These are phyloP conservation scores for Xerus inauris DNA, from an alignment of 2,113 vertebrate genomes.

Conservation along the genomic window DNA sequence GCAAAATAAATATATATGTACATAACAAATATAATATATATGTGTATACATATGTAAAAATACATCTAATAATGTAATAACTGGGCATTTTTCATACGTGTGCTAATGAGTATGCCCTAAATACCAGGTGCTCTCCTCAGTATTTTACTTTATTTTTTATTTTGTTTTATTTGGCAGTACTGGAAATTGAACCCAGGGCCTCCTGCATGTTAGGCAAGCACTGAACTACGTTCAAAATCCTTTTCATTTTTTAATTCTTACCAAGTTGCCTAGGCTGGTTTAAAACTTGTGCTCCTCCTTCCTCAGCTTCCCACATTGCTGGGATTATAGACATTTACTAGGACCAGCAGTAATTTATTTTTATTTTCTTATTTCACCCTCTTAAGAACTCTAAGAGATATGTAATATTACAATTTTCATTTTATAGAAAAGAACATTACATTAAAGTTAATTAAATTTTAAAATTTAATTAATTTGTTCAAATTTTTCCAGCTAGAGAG, in stretches of 20 bases:
- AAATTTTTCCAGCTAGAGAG: not conserved
- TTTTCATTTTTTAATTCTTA: not conserved
- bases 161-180: not conserved
- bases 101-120: not conserved
- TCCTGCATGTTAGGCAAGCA: not conserved
- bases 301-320: not conserved
- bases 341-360: not conserved
- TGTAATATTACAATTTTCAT: not conserved
- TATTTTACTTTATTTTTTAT: not conserved
- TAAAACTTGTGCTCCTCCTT: not conserved
- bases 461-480: not conserved
- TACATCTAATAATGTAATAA: not conserved
- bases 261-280: not conserved
- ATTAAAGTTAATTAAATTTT: not conserved
- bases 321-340: not conserved
- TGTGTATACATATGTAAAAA: not conserved
- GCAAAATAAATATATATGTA: not conserved
- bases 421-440: not conserved
- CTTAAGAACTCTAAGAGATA: not conserved
- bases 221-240: not conserved
- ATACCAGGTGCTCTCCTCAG: not conserved
- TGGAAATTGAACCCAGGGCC: not conserved
- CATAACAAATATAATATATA: not conserved
- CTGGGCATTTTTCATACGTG: not conserved
- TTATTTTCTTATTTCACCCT: constrained; percentile 10